Base-by-base conservation (phyloP, 2,113 vertebrate genomes). In the Monopterus albus region DNA sequence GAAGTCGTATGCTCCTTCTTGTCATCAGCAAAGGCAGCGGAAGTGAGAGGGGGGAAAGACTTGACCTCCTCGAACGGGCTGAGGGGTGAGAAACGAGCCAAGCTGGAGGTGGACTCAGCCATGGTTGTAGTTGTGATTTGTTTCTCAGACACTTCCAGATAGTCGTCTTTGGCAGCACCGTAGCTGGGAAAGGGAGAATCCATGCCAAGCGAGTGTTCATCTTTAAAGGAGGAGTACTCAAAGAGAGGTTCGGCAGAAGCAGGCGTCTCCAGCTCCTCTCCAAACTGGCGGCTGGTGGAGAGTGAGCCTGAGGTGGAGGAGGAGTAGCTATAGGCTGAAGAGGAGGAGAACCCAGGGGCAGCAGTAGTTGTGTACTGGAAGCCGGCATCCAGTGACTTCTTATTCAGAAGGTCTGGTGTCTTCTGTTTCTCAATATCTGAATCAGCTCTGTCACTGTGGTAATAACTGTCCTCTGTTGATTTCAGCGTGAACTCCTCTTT, bases 111-210 rank as follows among this genome's bases (percentile, higher is more conserved):
- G 5, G 94, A 93, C 52, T 93, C 93, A 17, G 91, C 89, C 31
- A 86, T 76, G 40, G 73, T 79, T 17, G 78, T 45, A 36, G 73
- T 12, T 11, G 91, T 71, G 43, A 87, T 85, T 46, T 92, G 90
- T 70, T 95, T 96, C 79, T 96, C 92, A 17, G 95, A 95, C 29
- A 98, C 97, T 81, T 98, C 96, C 46, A 99, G 79, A 78, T 97
- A 98, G 58, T 96, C 95, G 18, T 97, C 95, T 78, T 95, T 95
- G n/a, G 87, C 42, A 3, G 89, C 89, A 74, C 72, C 76, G 31
- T 92, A 88, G 87, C 83, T 63, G 73, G 84, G 84, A 87, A 91
- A 84, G 17, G 92, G 82, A 57, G 83, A 79, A 40, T 90, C 91
- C 66, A 92, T 88, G 50, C 90, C 78, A 46, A 92, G 87, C 12